Percentiles rank a stretch among this genome's conserved stretches.
Conservation (phyloP, 2,113 vertebrate species). For the Scomber scombrus region DNA sequence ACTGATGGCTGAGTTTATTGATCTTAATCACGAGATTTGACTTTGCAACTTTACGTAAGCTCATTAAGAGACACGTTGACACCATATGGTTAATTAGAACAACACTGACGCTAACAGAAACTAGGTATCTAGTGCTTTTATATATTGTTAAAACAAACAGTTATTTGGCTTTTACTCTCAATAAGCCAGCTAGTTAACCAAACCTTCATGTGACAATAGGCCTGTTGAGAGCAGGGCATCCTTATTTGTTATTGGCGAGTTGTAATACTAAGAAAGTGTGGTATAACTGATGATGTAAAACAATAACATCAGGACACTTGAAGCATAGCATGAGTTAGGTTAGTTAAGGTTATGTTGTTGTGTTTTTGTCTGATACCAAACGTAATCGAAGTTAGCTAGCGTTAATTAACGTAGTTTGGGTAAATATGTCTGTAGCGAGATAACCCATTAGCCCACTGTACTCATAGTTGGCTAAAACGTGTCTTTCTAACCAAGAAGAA, state of each 20-base stretch:
- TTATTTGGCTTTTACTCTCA: background rate
- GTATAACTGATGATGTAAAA: background rate
- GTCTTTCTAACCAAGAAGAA: background rate
- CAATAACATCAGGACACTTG: background rate
- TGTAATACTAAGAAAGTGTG: background rate
- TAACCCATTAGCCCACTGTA: background rate
- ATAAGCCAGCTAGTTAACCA: background rate
- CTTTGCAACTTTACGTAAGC: background rate
- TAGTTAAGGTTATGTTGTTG: too few relatives aligned
- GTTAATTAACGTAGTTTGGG: background rate
- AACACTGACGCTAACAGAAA: too few relatives aligned
- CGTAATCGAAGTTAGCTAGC: conserved; percentile 18
- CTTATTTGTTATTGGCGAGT: background rate
- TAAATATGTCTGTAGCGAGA: background rate
- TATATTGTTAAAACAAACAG: fast-evolving
- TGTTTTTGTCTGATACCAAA: background rate
- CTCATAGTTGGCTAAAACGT: background rate
- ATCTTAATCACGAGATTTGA: background rate
- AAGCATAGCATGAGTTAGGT: too few relatives aligned
- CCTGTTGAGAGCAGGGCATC: background rate
- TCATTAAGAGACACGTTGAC: background rate
- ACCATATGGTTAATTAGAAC: background rate
- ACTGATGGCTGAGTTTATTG: too few relatives aligned
- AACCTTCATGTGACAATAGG: background rate
- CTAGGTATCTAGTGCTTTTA: background rate